A percentile compares a stretch with the other conserved stretches of the same genome.
Evolutionary conservation across 1,140 invertebrate species (phyloP).

Genomic region (Platorchestia sp.): DNA sequence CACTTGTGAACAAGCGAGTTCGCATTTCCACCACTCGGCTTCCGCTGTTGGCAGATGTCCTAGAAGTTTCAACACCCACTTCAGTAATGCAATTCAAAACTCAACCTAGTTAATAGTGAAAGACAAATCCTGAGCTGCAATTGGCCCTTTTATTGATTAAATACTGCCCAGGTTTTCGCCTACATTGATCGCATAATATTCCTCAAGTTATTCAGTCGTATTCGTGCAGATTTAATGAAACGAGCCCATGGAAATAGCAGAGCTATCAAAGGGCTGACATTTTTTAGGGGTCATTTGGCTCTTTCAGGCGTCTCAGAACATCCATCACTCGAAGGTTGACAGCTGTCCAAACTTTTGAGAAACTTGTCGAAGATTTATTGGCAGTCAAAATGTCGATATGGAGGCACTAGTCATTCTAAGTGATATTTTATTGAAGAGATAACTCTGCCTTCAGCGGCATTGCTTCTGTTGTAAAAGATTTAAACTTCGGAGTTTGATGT

Average conservation of each 20-base stretch:
- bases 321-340: neutral
- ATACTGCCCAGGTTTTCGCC: neutral
- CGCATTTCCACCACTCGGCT: neutral
- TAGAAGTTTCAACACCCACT: neutral
- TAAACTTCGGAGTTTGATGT: neutral
- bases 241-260: neutral
- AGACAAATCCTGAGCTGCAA: neutral
- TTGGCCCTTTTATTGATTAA: neutral
- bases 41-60: neutral
- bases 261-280: neutral
- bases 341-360: neutral
- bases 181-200: neutral
- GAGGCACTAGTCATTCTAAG: neutral
- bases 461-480: neutral
- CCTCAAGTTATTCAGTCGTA: neutral
- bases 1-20: neutral
- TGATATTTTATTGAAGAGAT: neutral
- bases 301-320: neutral
- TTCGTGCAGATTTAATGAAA: neutral
- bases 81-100: neutral
- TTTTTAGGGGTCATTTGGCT: neutral
- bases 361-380: slow-evolving; percentile 2
- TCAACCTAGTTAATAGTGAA: neutral
- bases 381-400: neutral
- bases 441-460: neutral